These are phyloP conservation scores for Sebastes taczanowskii DNA, from an alignment of 2,797 vertebrate genomes.

Conservation along the genomic window DNA sequence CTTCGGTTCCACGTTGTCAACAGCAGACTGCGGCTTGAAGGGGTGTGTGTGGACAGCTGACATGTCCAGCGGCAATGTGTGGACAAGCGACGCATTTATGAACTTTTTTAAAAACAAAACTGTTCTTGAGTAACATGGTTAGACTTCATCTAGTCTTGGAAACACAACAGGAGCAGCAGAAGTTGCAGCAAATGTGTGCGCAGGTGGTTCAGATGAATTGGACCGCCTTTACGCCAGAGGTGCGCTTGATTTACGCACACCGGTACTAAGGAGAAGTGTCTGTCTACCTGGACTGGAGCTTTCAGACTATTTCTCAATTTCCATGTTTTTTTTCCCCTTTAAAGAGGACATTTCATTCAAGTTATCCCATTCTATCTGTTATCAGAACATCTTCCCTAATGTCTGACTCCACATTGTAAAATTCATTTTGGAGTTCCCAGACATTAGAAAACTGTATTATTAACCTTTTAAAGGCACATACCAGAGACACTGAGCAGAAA, in stretches of 20 bases:
- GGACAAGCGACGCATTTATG: background rate
- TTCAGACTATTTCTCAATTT: background rate
- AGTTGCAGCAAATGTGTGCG: accelerated
- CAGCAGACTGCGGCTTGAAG: background rate
- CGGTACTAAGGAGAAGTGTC: background rate
- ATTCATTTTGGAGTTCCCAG: background rate
- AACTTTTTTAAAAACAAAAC: background rate
- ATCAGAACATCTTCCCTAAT: background rate
- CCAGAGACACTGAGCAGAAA: constrained; percentile 10
- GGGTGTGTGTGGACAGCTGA: too few relatives aligned
- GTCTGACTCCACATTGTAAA: background rate
- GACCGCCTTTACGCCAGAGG: background rate
- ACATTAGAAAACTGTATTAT: constrained; percentile 12
- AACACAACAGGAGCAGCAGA: background rate
- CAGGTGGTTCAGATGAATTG: background rate
- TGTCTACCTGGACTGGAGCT: background rate
- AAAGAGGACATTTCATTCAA: background rate
- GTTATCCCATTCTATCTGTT: background rate
- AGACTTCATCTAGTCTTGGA: accelerated
- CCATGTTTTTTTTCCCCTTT: background rate
- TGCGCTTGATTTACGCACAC: background rate
- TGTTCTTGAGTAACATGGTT: background rate
- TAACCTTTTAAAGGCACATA: constrained; percentile 31
- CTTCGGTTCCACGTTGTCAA: background rate
- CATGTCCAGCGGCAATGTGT: background rate